Percentiles rank a stretch among this genome's conserved stretches.
These are phyloP conservation scores for Penaeus indicus DNA, from an alignment of 1,140 invertebrate species.

Conservation along the genomic window DNA sequence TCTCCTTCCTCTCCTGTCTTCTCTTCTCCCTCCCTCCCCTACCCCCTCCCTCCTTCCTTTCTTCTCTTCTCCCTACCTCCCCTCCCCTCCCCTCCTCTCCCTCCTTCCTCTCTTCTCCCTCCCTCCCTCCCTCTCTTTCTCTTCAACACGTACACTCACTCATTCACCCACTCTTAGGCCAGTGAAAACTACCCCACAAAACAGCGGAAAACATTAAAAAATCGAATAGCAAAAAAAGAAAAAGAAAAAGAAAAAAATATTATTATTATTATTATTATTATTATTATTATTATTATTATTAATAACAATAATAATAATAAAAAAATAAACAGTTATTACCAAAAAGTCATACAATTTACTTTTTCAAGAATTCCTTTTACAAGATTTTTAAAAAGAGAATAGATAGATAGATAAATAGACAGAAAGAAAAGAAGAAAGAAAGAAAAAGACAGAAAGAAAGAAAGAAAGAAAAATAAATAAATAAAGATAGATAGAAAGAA, in stretches of 20 bases:
- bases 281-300: no score
- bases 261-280: no score
- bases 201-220: background rate
- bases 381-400: background rate
- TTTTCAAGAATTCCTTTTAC: no score
- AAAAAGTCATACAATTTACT: no score
- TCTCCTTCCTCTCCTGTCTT: background rate
- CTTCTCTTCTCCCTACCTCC: no score
- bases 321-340: no score
- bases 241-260: background rate
- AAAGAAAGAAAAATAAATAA: background rate
- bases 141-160: background rate
- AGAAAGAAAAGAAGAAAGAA: conserved; percentile 3
- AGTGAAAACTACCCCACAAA: background rate
- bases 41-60: no score
- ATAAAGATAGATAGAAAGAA: background rate
- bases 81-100: background rate
- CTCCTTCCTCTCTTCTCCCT: no score
- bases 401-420: background rate
- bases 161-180: background rate
- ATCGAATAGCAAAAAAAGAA: background rate
- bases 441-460: background rate
- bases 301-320: no score
- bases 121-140: conserved; percentile 1
- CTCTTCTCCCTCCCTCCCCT: background rate